phyloP scores from a whole-genome alignment of 2,797 vertebrate species.

The Vireo griseus region DNA sequence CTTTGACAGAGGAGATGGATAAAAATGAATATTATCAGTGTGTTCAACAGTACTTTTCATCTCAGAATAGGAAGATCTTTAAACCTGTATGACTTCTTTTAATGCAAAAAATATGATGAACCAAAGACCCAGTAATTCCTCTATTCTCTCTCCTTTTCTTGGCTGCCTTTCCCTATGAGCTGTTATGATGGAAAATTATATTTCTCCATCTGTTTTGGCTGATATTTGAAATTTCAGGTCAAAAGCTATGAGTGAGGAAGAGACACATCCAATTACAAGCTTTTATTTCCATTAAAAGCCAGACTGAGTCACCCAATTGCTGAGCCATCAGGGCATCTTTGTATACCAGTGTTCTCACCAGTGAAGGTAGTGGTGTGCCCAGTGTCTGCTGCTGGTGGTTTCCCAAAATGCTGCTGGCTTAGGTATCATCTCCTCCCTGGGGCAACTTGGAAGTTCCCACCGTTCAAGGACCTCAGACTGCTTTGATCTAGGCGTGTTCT shows the following conservation, averaged over 20 bases:
- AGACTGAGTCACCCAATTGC: not conserved
- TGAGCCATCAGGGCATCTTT: not conserved
- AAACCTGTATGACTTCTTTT: not conserved
- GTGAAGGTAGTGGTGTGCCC: rapidly evolving
- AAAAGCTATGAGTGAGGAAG: not conserved
- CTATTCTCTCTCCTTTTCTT: not conserved
- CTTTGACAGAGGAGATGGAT: not conserved
- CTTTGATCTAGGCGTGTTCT: not conserved
- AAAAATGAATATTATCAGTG: not conserved
- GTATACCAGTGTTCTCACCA: rapidly evolving
- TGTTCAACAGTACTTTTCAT: not conserved
- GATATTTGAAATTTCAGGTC: not conserved
- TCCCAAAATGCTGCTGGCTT: not conserved
- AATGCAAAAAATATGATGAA: not conserved
- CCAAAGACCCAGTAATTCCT: not conserved
- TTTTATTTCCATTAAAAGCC: not conserved
- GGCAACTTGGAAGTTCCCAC: not conserved
- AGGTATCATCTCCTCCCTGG: not conserved
- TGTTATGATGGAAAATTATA: not conserved
- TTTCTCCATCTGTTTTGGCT: not conserved
- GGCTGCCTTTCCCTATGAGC: not conserved
- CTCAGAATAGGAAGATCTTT: not conserved
- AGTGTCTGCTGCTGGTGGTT: not conserved
- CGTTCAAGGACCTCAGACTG: not conserved
- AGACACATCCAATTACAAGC: not conserved